Conservation (phyloP, 2,888 invertebrate genomes). For the Drosophila engyochracea region DNA sequence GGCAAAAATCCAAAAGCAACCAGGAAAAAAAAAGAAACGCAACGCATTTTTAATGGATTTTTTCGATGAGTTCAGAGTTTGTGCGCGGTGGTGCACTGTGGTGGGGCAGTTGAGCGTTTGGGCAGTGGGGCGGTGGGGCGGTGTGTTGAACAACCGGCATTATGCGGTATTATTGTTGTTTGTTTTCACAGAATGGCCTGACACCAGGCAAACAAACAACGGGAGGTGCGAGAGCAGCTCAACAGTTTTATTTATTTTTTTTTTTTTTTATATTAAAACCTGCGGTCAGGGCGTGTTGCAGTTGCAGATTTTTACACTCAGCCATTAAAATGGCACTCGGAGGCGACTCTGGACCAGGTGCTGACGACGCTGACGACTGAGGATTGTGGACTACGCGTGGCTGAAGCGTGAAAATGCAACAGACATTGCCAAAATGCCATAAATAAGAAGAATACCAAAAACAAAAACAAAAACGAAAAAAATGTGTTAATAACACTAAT, state of each 20-base stretch:
- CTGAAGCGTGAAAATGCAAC: conserved; percentile 75
- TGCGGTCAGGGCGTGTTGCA: conserved; percentile 73
- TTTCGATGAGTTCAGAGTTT: conserved; percentile 47
- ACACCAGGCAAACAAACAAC: conserved; percentile 64
- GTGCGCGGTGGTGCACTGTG: conserved; percentile 6
- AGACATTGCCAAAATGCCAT: conserved; percentile 68
- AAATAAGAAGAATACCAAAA: conserved; percentile 46
- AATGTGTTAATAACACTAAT: conserved; percentile 81
- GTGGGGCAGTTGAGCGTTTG: conserved; percentile 1
- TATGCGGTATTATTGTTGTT: conserved; percentile 78
- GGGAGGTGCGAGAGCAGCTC: conserved; percentile 25
- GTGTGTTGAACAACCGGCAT: conserved; percentile 41
- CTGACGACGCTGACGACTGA: conserved; percentile 46
- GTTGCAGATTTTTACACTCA: conserved; percentile 66
- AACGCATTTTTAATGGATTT: conserved; percentile 80
- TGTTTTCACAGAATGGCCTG: conserved; percentile 71
- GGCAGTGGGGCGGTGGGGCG: conserved; percentile 1
- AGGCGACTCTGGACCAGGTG: conserved; percentile 59
- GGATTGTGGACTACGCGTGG: conserved; percentile 57
- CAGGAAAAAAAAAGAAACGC: conserved; percentile 47
- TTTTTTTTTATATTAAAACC: conserved; percentile 73
- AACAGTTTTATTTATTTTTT: conserved; percentile 49
- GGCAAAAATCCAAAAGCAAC: conserved; percentile 40
- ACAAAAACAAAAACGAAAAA: conserved; percentile 27
- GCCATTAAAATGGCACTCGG: conserved; percentile 56